Conservation (phyloP, 2,113 vertebrate species). For the Festucalex cinctus region DNA sequence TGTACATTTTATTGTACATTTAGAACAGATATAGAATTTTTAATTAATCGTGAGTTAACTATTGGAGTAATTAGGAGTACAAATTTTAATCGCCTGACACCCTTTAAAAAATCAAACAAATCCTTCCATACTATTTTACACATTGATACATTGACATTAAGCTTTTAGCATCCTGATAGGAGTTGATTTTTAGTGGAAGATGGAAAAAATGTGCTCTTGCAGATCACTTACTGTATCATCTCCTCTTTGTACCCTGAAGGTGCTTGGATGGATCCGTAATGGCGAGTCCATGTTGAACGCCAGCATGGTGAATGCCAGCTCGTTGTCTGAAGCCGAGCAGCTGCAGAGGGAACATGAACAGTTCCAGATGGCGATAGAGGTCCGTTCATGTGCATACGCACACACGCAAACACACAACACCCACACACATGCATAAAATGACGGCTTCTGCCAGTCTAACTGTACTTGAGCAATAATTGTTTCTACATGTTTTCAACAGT, state of each 20-base stretch:
- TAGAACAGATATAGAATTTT: too few species aligned
- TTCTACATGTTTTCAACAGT: slow-evolving; percentile 40
- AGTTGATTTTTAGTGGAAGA: too few species aligned
- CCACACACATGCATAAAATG: slow-evolving; percentile 4
- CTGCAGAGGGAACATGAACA: slow-evolving; percentile 97
- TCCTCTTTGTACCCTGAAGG: slow-evolving; percentile 64
- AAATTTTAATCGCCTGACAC: too few species aligned
- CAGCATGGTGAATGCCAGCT: slow-evolving; percentile 95
- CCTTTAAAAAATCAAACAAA: too few species aligned
- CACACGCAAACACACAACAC: slow-evolving; percentile 6
- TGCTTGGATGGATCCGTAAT: slow-evolving; percentile 96
- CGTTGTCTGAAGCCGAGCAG: slow-evolving; percentile 95
- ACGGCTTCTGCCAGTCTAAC: slow-evolving; percentile 14
- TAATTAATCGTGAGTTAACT: too few species aligned
- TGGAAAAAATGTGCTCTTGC: neutral
- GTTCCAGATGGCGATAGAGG: slow-evolving; percentile 82
- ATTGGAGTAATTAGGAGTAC: too few species aligned
- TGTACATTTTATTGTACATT: too few species aligned
- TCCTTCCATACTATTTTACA: too few species aligned
- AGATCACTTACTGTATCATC: neutral
- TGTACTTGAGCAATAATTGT: slow-evolving; percentile 38
- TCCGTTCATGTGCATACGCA: slow-evolving; percentile 23
- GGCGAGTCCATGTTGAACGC: slow-evolving; percentile 97
- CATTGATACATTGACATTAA: too few species aligned
- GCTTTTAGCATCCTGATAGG: too few species aligned